Percentiles rank a stretch among this genome's conserved stretches.
phyloP scores from a whole-genome alignment of 64 coral and sea anemone species.

The Porites australiensis region DNA sequence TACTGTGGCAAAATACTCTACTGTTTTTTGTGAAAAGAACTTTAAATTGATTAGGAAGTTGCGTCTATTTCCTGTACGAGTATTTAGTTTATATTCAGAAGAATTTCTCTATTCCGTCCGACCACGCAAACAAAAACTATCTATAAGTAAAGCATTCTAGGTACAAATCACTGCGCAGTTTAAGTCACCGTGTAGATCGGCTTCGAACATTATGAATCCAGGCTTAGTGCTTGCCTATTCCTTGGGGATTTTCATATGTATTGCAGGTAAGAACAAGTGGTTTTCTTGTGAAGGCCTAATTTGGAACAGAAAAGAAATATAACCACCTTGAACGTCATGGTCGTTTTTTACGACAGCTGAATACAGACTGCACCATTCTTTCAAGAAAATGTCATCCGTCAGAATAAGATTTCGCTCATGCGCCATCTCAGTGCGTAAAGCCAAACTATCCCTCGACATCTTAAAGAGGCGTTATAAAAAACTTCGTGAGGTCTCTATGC shows the following conservation, averaged over 20 bases:
- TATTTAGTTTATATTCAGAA: not conserved
- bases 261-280: slow-evolving; percentile 17
- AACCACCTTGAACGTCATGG: too few relatives aligned
- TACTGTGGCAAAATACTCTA: not conserved
- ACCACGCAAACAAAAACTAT: slow-evolving; percentile 8
- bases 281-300: too few relatives aligned
- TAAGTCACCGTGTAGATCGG: not conserved
- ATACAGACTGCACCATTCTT: too few relatives aligned
- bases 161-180: not conserved
- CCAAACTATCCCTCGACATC: too few relatives aligned
- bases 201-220: not conserved
- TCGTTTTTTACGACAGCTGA: too few relatives aligned
- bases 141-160: slow-evolving; percentile 3
- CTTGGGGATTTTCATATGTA: slow-evolving; percentile 3
- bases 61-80: slow-evolving; percentile 25
- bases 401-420: too few relatives aligned
- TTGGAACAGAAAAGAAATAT: too few relatives aligned
- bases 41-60: slow-evolving; percentile 15
- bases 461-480: too few relatives aligned
- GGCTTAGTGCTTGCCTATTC: not conserved
- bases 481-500: too few relatives aligned
- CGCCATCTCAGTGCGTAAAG: too few relatives aligned
- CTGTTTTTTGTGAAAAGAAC: not conserved
- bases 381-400: too few relatives aligned
- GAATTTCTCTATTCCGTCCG: not conserved